Percentiles rank a stretch among this genome's conserved stretches.
phyloP scores from a whole-genome alignment of 23 tunicate species.

The Oikopleura albicans region DNA sequence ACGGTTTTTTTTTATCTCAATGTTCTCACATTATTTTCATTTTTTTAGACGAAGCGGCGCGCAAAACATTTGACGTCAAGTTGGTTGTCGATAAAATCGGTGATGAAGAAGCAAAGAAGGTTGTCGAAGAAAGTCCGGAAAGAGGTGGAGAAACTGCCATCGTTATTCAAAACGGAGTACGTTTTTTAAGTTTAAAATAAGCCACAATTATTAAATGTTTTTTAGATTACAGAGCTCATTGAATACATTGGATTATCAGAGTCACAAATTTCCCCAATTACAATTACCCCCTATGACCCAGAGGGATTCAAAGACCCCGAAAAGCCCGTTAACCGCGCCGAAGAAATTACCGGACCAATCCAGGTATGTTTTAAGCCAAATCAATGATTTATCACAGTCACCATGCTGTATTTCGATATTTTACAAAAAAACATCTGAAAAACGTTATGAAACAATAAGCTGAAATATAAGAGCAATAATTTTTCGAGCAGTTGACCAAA shows the following conservation, averaged over 20 bases:
- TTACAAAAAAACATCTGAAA: no score
- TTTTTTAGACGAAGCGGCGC: neutral
- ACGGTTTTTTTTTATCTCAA: no score
- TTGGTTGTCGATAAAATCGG: neutral
- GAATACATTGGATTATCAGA: neutral
- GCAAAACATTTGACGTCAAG: neutral
- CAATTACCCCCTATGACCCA: neutral
- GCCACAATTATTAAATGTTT: neutral
- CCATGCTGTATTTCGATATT: no score
- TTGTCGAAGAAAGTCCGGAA: neutral
- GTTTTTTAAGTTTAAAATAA: neutral
- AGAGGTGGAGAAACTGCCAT: neutral
- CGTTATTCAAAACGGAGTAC: neutral
- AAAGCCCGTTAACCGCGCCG: no score
- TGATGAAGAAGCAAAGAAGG: neutral
- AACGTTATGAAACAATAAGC: no score
- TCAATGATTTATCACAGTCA: no score
- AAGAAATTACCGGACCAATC: no score
- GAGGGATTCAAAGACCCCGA: neutral
- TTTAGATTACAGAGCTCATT: neutral
- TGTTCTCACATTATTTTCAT: no score
- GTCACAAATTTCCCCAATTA: neutral
- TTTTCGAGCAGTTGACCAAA: no score
- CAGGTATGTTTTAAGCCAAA: no score
- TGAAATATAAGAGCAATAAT: no score